Percentiles rank a stretch among this genome's conserved stretches.
phyloP scores from a whole-genome alignment of 2,113 vertebrate genomes.

The Pogona vitticeps region DNA sequence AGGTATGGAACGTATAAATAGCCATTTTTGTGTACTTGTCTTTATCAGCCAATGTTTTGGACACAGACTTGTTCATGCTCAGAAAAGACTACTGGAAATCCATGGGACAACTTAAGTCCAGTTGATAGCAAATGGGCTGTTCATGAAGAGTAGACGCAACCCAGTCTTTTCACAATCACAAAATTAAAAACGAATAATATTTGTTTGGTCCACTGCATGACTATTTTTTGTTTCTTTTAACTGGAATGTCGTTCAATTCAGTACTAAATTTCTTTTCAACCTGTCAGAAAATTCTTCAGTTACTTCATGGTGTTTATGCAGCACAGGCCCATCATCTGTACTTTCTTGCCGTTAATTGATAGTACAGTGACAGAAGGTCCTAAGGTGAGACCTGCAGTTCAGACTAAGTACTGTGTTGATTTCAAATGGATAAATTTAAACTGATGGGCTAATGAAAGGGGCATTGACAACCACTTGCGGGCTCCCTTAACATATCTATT shows the following conservation, averaged over 20 bases:
- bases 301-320: background rate
- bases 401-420: slow-evolving; percentile 72
- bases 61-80: background rate
- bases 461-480: slow-evolving; percentile 77
- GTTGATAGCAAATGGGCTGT: background rate
- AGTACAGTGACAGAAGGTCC: slow-evolving; percentile 18
- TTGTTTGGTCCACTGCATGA: background rate
- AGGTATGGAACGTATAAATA: background rate
- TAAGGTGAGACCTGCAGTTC: slow-evolving; percentile 65
- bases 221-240: background rate
- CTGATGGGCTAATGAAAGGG: slow-evolving; percentile 85
- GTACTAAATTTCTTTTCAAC: background rate
- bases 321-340: background rate
- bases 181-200: background rate
- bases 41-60: background rate
- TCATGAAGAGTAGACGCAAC: background rate
- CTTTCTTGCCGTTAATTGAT: background rate
- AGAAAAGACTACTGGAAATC: background rate
- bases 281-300: background rate
- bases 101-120: background rate
- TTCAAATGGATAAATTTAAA: slow-evolving; percentile 61
- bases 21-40: background rate
- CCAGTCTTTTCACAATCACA: background rate
- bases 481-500: slow-evolving; percentile 83
- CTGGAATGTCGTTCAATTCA: background rate